A percentile compares a stretch with the other conserved stretches of the same genome.
These are phyloP conservation scores for Aphaenogaster rudis DNA, from an alignment of 1,140 invertebrate genomes.

Conservation along the genomic window DNA sequence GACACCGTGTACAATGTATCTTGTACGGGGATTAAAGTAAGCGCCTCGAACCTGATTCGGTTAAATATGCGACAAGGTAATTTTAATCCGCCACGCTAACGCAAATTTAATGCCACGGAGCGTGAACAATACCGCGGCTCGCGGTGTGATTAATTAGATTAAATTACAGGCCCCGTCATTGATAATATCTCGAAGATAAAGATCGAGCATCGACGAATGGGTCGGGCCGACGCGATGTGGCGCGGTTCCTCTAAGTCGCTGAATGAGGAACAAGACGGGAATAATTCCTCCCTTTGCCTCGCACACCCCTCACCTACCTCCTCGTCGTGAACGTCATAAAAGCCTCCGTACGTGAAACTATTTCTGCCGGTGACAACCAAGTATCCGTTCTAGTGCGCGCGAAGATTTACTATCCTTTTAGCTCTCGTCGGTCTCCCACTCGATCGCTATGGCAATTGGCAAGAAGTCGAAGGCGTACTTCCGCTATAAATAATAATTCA, in stretches of 20 bases:
- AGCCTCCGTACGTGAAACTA: slow-evolving; percentile 75
- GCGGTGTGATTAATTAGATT: slow-evolving; percentile 74
- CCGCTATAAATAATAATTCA: slow-evolving; percentile 40
- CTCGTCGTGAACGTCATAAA: slow-evolving; percentile 67
- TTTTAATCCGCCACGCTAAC: slow-evolving; percentile 64
- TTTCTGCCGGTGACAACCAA: slow-evolving; percentile 72
- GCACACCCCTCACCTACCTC: not conserved
- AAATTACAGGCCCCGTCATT: slow-evolving; percentile 68
- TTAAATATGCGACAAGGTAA: slow-evolving; percentile 73
- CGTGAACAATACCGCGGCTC: slow-evolving; percentile 67
- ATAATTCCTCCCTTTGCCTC: slow-evolving; percentile 2
- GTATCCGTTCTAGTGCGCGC: slow-evolving; percentile 66
- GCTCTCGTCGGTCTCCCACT: slow-evolving; percentile 47
- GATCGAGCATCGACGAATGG: slow-evolving; percentile 68
- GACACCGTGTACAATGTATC: slow-evolving; percentile 54
- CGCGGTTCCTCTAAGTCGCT: not conserved
- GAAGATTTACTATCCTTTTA: slow-evolving; percentile 68
- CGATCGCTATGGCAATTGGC: slow-evolving; percentile 7
- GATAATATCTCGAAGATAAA: slow-evolving; percentile 73
- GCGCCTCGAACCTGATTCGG: slow-evolving; percentile 46
- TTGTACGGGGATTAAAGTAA: slow-evolving; percentile 51
- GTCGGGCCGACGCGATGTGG: slow-evolving; percentile 16
- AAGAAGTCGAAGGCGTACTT: slow-evolving; percentile 24
- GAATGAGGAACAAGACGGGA: slow-evolving; percentile 26
- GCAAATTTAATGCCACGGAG: slow-evolving; percentile 64